Evolutionary conservation across 2,797 vertebrate genomes (phyloP).

Genomic region (Sebastes minor): DNA sequence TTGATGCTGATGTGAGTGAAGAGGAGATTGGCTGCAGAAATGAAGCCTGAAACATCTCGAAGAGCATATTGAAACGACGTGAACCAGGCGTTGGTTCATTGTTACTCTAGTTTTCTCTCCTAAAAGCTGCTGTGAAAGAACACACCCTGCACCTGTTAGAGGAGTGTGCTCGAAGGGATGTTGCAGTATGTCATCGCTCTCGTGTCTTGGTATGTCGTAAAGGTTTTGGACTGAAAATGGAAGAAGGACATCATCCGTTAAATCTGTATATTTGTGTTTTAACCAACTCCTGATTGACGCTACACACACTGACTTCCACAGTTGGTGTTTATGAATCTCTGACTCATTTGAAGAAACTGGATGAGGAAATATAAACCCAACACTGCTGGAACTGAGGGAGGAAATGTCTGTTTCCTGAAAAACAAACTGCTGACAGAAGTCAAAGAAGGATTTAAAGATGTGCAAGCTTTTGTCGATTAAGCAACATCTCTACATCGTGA

Average conservation of each 20-base stretch:
- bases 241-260: not conserved
- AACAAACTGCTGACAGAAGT: not conserved
- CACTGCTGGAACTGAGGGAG: not conserved
- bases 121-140: not conserved
- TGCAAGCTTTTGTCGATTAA: not conserved
- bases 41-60: not conserved
- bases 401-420: not conserved
- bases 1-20: not conserved
- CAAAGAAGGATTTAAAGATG: not conserved
- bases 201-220: not conserved
- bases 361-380: not conserved
- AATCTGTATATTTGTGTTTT: not conserved
- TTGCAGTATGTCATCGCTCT: not conserved
- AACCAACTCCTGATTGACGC: not conserved
- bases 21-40: not conserved
- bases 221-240: not conserved
- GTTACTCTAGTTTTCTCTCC: not conserved
- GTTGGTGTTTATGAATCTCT: not conserved
- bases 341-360: not conserved
- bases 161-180: not conserved
- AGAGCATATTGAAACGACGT: not conserved
- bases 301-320: not conserved
- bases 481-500: too few species aligned
- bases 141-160: too few species aligned
- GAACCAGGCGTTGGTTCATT: not conserved